Evolutionary conservation across 2,113 vertebrate species (phyloP).

Genomic region (Pedetes capensis): DNA sequence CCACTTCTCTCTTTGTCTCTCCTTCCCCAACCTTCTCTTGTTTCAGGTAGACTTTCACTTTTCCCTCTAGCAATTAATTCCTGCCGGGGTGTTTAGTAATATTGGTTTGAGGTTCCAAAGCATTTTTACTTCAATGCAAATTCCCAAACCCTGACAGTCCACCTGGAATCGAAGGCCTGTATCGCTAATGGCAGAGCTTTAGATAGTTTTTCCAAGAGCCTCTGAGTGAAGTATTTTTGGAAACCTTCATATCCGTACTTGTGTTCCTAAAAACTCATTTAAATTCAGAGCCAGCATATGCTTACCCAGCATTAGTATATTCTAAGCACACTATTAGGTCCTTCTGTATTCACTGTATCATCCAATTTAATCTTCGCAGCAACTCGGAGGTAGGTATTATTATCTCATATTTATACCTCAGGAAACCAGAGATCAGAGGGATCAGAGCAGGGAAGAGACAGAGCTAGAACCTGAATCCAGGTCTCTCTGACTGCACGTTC

Average conservation of each 20-base stretch:
- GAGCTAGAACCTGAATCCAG: background rate
- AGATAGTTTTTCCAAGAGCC: background rate
- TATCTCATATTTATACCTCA: slow-evolving; percentile 1
- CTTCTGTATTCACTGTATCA: slow-evolving; percentile 18
- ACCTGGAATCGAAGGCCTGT: background rate
- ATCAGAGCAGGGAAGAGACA: background rate
- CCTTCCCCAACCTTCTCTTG: background rate
- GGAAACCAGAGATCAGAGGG: slow-evolving; percentile 13
- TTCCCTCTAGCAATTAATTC: background rate
- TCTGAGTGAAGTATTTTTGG: slow-evolving; percentile 44
- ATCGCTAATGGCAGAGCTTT: background rate
- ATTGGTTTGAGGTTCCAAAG: background rate
- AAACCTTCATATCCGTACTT: slow-evolving; percentile 36
- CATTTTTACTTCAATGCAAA: slow-evolving; percentile 40
- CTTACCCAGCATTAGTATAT: slow-evolving; percentile 45
- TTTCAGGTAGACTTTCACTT: background rate
- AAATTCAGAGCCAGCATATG: slow-evolving; percentile 44
- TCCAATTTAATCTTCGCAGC: slow-evolving; percentile 30
- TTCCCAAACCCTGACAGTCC: background rate
- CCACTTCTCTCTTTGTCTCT: background rate
- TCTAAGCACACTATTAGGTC: slow-evolving; percentile 51
- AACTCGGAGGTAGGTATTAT: slow-evolving; percentile 14
- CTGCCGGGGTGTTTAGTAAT: background rate
- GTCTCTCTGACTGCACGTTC: background rate
- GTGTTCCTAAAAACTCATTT: slow-evolving; percentile 53